Conservation (phyloP, 2,113 vertebrate species). For the Seriola aureovittata region DNA sequence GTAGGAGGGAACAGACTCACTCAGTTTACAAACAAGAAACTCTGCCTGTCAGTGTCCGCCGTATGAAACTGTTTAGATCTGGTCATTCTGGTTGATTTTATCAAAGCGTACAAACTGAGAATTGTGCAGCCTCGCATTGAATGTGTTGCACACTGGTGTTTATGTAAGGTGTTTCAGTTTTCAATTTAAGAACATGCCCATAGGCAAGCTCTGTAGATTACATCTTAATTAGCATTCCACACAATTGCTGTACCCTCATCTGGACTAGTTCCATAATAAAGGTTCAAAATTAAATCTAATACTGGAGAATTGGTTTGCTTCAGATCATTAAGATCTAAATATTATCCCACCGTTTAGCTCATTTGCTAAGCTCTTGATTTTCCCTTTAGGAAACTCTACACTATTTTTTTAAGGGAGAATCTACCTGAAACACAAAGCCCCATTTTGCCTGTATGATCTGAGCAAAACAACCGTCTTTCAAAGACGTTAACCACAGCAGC, state of each 20-base stretch:
- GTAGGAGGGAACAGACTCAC: constrained; percentile 28
- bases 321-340: constrained; percentile 38
- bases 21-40: constrained; percentile 33
- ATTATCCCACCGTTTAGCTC: constrained; percentile 16
- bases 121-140: not conserved
- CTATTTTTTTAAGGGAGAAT: constrained; percentile 3
- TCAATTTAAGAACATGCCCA: constrained; percentile 37
- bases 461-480: constrained; percentile 34
- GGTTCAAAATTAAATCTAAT: constrained; percentile 50
- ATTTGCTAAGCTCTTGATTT: constrained; percentile 4
- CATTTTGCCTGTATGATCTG: constrained; percentile 7
- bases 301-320: constrained; percentile 23
- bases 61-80: constrained; percentile 3
- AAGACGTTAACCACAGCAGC: constrained; percentile 26
- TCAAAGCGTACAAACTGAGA: constrained; percentile 10
- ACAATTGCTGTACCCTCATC: constrained; percentile 51
- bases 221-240: constrained; percentile 63
- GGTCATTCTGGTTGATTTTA: constrained; percentile 2
- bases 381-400: not conserved
- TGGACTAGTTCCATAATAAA: constrained; percentile 46
- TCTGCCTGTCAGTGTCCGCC: constrained; percentile 24
- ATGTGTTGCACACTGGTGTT: constrained; percentile 3
- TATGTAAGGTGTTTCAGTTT: constrained; percentile 37
- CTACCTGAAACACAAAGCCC: not conserved
- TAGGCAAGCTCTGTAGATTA: constrained; percentile 52